These are phyloP conservation scores for Blera fallax DNA, from an alignment of 2,888 invertebrate genomes.

Conservation along the genomic window DNA sequence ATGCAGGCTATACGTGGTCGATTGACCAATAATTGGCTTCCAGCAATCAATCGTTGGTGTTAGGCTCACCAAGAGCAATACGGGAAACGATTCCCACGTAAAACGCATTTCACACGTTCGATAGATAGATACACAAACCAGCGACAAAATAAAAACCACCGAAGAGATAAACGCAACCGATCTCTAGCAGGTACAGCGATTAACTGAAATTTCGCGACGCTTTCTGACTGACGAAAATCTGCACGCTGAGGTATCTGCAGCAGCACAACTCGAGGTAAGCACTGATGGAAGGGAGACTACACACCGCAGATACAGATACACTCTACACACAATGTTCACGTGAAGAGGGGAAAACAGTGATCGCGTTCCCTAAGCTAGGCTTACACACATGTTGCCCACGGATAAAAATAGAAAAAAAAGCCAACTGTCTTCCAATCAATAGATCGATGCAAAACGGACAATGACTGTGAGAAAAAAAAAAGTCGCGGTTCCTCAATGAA, in stretches of 20 bases:
- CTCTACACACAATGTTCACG: background rate
- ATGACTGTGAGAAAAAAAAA: slow-evolving; percentile 8
- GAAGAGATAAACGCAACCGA: slow-evolving; percentile 59
- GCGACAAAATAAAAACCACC: background rate
- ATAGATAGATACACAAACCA: slow-evolving; percentile 2
- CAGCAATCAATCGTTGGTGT: slow-evolving; percentile 71
- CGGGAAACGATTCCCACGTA: slow-evolving; percentile 12
- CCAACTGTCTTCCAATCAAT: slow-evolving; percentile 7
- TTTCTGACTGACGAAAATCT: slow-evolving; percentile 62
- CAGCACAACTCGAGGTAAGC: background rate
- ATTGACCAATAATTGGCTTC: slow-evolving; percentile 77
- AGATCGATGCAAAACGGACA: slow-evolving; percentile 2
- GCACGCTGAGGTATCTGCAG: slow-evolving; percentile 43
- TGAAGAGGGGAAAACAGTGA: background rate
- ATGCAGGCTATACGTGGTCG: slow-evolving; percentile 76
- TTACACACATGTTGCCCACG: background rate
- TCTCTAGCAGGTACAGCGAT: slow-evolving; percentile 64
- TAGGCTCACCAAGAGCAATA: slow-evolving; percentile 24
- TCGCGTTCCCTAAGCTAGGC: slow-evolving; percentile 15
- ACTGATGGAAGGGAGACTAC: slow-evolving; percentile 50
- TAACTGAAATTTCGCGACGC: slow-evolving; percentile 69
- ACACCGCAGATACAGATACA: slow-evolving; percentile 36
- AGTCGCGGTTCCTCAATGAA: slow-evolving; percentile 51
- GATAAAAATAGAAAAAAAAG: slow-evolving; percentile 15
- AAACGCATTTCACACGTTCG: slow-evolving; percentile 29